Base-by-base conservation (phyloP, 2,797 vertebrate species). In the Danio tinwini region DNA sequence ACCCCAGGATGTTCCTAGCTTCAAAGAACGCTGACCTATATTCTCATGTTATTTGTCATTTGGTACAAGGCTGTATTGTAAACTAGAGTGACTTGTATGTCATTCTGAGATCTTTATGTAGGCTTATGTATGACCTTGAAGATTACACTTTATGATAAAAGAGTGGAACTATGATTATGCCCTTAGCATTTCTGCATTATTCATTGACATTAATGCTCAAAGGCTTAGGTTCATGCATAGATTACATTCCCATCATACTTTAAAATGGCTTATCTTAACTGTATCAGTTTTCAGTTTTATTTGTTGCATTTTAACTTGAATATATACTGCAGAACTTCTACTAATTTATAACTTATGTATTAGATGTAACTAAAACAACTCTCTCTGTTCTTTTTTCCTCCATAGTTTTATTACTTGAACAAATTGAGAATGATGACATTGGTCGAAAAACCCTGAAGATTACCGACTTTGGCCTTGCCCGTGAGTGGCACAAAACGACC, bases 401-500 rank as follows among this genome's bases (percentile, higher is more conserved):
- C 19, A 29, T 53, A 98, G 97, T 99, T 92, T 89, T 99, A 87
- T 92, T 99, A 86, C 94, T 97, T 88, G 97, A 99, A 95, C 95
- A 89, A 89, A 96, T 98, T 70, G 96, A 98, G 67, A 93, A 96
- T 53, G 95, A 97, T 75, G 96, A 98, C 90, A 93, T 99, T 56
- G 93, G 93, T 80, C 95, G 96, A 88, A 98, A 98, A 92, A 99
- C 95, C 4, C 87, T 99, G 92, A 98, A 99, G 94, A 99, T 99
- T 87, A 98, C 97, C 8, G 97, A 98, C 88, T 99, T 99, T 4
- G 97, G 97, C 84, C 86, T 99, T 76, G 97, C 97, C 3, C 91
- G 97, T 87, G 97, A 99, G 84, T 98, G 97, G 97, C 95, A 98
- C 91, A 94, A 95, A 88, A 99, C 97, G 40, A 99, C 97, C 63